phyloP scores from a whole-genome alignment of 2,888 invertebrate genomes.

The Drosophila ezoana region DNA sequence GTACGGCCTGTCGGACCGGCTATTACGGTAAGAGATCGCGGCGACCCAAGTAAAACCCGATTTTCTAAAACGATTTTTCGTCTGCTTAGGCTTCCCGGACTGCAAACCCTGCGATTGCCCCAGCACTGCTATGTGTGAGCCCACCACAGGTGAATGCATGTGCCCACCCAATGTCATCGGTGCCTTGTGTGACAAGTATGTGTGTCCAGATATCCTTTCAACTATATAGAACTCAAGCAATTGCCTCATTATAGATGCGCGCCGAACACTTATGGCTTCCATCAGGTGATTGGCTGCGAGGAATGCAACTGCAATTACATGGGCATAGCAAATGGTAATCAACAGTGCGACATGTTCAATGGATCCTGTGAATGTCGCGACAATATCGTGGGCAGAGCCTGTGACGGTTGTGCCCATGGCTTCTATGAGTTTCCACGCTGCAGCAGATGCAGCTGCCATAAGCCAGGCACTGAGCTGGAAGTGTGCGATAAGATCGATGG shows the following conservation, averaged over 20 bases:
- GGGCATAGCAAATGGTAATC: constrained; percentile 91
- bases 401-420: constrained; percentile 94
- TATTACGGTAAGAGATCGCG: constrained; percentile 87
- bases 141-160: constrained; percentile 91
- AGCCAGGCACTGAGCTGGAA: constrained; percentile 92
- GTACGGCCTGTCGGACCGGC: constrained; percentile 92
- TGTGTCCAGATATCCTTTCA: background rate
- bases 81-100: constrained; percentile 91
- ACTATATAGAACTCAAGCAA: background rate
- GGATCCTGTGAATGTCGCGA: constrained; percentile 95
- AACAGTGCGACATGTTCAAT: constrained; percentile 94
- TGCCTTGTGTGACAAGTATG: constrained; percentile 91
- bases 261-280: constrained; percentile 95
- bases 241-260: constrained; percentile 87
- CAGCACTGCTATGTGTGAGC: constrained; percentile 92
- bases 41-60: background rate
- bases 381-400: constrained; percentile 94
- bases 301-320: constrained; percentile 95
- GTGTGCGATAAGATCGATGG: constrained; percentile 92
- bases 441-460: constrained; percentile 92
- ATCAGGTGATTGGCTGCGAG: constrained; percentile 97
- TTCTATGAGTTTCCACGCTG: constrained; percentile 96
- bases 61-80: background rate
- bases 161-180: constrained; percentile 97
- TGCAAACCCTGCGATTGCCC: constrained; percentile 96